Base-by-base conservation (phyloP, 2,888 invertebrate genomes). In the Noctuana brunneofusca region DNA sequence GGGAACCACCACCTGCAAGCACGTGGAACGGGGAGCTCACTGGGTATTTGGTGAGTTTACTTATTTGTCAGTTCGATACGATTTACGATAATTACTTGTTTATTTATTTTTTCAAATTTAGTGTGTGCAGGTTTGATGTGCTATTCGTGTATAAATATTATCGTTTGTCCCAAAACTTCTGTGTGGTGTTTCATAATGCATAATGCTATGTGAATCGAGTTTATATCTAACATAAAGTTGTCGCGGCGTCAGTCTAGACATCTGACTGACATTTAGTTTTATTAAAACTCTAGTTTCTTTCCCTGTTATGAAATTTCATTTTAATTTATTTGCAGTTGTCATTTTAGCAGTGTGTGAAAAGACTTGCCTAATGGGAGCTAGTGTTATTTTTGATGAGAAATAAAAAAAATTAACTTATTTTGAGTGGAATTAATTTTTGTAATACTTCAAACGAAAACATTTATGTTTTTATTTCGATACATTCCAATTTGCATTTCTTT, bases 21-120 rank as follows among this genome's bases (percentile, higher is more conserved):
- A 93, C 95, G 69, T 94, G 95, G 83, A 96, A 97, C 80, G 97
- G 97, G 50, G 93, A 95, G 76, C 92, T 98, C 58, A 93, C 95
- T 62, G 98, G 97, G 57, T 98, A 98, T 87, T 95, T 96, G 94
- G 97, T 97, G 85, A 93, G 93, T 81, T 67, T 76, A 58, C 38
- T 63, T 59, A 58, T 57, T 49, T 41, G 43, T 66, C 57, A 64
- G 16, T 64, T 59, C 56, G 49, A 52, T 52, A 41, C 49, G 49
- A 41, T 55, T 59, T 46, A 27, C 35, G 11, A 30, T 60, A 57
- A 57, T 59, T 56, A 56, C 63, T 30, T 38, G 27, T 12, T 30
- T 41, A 62, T 64, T 66, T 49, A 56, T 54, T 41, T 59, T 22
- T 38, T 38, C 14, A 14, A 38, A 14, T 38, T 14, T 14, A 14